These are phyloP conservation scores for Drosophila quadrilineata DNA, from an alignment of 1,140 invertebrate species.

Conservation along the genomic window DNA sequence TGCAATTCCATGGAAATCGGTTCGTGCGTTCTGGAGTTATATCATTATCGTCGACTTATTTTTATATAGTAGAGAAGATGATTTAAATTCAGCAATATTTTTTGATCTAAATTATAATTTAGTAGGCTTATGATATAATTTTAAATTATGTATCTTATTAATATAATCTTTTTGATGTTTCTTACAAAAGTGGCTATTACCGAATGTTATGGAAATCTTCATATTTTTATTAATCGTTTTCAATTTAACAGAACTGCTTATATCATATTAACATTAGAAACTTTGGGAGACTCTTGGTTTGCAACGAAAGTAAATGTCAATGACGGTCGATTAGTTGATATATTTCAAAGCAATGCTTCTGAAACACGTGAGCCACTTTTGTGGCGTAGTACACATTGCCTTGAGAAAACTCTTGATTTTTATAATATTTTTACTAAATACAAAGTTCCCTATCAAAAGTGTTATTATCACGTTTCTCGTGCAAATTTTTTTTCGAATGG, in stretches of 20 bases:
- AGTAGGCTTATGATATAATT: no score
- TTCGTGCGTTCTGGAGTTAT: no score
- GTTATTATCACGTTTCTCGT: constrained; percentile 33
- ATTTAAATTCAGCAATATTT: no score
- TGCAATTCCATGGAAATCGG: no score
- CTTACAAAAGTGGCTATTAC: neutral
- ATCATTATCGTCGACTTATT: no score
- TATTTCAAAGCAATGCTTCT: constrained; percentile 39
- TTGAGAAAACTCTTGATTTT: constrained; percentile 22
- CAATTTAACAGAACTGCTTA: constrained; percentile 1
- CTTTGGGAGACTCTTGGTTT: constrained; percentile 25
- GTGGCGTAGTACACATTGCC: constrained; percentile 23
- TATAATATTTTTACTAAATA: constrained; percentile 5
- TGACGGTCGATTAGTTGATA: constrained; percentile 24
- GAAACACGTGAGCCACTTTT: constrained; percentile 18
- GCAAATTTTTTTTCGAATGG: constrained; percentile 27
- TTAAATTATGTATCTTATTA: neutral
- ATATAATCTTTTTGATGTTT: neutral
- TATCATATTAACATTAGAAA: constrained; percentile 20
- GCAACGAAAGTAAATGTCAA: constrained; percentile 36
- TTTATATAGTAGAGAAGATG: no score
- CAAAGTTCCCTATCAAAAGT: constrained; percentile 21
- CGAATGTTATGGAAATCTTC: neutral
- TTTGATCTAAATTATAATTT: no score
- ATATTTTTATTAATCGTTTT: constrained; percentile 24